Percentiles rank a stretch among this genome's conserved stretches.
Evolutionary conservation across 2,113 vertebrate species (phyloP).

Genomic region (Catagonus wagneri): DNA sequence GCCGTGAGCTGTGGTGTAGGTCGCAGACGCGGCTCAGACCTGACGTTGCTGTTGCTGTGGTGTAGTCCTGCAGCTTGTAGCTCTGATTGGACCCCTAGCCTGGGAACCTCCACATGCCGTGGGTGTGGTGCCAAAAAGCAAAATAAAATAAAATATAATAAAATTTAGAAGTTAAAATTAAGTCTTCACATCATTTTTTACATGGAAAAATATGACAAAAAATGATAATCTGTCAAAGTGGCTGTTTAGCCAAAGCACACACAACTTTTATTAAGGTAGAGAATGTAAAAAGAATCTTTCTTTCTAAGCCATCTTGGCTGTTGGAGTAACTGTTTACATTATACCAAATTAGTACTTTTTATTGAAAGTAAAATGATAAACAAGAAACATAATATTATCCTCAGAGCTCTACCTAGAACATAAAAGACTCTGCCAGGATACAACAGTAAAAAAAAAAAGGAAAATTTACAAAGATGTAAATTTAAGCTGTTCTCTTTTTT

Average conservation of each 20-base stretch:
- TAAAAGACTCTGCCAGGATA: background rate
- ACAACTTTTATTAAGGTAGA: constrained; percentile 8
- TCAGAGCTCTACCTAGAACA: background rate
- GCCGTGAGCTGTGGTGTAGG: too few relatives aligned
- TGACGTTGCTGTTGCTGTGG: too few relatives aligned
- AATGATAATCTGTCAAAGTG: constrained; percentile 56
- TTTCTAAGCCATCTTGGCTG: constrained; percentile 47
- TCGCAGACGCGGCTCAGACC: too few relatives aligned
- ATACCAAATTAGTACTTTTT: constrained; percentile 6
- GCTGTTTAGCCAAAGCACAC: constrained; percentile 51
- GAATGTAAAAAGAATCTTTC: constrained; percentile 1
- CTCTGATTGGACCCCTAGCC: too few relatives aligned
- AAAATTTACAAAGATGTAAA: background rate
- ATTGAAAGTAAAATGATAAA: constrained; percentile 5
- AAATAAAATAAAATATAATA: too few relatives aligned
- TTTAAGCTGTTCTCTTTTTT: constrained; percentile 19
- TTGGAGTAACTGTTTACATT: constrained; percentile 47
- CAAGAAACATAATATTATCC: constrained; percentile 22
- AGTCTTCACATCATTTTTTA: background rate
- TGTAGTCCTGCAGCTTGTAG: too few relatives aligned
- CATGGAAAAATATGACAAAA: constrained; percentile 53
- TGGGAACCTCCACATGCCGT: too few relatives aligned
- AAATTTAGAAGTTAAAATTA: constrained; percentile 55
- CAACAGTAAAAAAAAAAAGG: constrained; percentile 11
- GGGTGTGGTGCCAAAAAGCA: too few relatives aligned